Evolutionary conservation across 2,797 vertebrate genomes (phyloP), one percentile per base, ranked within the genome.

Genomic region (Ambastaia sidthimunki): DNA sequence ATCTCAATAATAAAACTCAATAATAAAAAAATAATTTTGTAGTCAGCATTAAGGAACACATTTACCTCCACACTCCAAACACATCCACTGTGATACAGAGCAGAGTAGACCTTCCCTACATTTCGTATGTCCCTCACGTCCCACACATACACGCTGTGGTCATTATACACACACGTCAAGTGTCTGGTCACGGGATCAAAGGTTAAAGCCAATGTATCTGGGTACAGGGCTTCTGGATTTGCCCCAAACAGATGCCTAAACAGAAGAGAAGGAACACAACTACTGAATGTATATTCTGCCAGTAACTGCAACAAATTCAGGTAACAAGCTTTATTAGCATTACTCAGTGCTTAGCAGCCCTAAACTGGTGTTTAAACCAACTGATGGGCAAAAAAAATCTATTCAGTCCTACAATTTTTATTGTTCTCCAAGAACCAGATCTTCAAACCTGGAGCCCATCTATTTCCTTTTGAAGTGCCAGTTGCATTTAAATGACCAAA

Each of bases 131-230:
- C 93, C 7, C 15, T 85, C 0, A 96, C 90, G 0, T 97, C 94
- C 96, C 96, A 97, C 34, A 95, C 86, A 0, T 96, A 97, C 71
- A 98, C 63, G 12, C 97, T 98, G 89, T 96, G 96, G 86, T 98
- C 97, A 59, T 89, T 94, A 89, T 97, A 98, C 7, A 97, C 90
- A 0, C 96, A 96, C 47, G 93, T 94, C 47, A 98, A 92, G 76
- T 92, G 92, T 13, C 79, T 75, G 15, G 89, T 87, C 0, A 50
- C 0, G 0, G 92, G 83, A 82, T 97, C 94, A 57, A 94, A 95
- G 76, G 93, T 94, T 87, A 97, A 74, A 0, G 96, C 96, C 74
- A 95, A 18, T 0, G 93, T 89, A 83, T 96, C 95, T 0, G 97
- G 96, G 68, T 94, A 95, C 23, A 85, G 50, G 3, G 88, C 85